These are phyloP conservation scores for Grapholita molesta DNA, from an alignment of 1,140 invertebrate species.

Conservation along the genomic window DNA sequence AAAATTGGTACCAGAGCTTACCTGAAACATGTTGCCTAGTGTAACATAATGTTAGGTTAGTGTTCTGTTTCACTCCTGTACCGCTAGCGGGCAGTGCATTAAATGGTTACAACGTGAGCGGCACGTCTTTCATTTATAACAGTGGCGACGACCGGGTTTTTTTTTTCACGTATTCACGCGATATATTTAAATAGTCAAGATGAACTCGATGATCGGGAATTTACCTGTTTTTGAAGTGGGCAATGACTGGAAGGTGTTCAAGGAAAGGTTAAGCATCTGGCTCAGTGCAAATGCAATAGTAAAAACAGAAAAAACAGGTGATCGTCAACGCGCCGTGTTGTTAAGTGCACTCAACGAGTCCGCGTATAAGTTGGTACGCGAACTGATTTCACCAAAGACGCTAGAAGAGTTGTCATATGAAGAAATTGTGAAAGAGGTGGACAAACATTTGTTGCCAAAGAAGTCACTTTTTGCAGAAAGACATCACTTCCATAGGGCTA, in stretches of 20 bases:
- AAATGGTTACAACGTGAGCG: background rate
- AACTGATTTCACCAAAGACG: background rate
- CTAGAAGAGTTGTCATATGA: background rate
- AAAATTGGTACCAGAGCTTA: too few species aligned
- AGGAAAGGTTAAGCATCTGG: slow-evolving; percentile 7
- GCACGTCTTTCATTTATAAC: background rate
- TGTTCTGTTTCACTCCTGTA: background rate
- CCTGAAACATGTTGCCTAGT: too few species aligned
- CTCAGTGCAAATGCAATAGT: background rate
- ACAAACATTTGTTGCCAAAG: background rate
- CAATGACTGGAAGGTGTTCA: background rate
- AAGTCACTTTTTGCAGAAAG: slow-evolving; percentile 12
- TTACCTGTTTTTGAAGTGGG: background rate
- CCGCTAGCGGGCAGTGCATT: background rate
- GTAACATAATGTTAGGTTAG: background rate
- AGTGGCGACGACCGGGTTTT: background rate
- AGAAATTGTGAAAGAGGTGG: background rate
- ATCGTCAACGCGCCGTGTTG: background rate
- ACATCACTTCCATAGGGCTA: background rate
- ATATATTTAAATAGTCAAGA: background rate
- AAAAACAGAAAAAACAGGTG: background rate
- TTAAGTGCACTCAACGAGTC: background rate
- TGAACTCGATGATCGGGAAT: slow-evolving; percentile 7
- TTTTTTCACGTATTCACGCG: background rate
- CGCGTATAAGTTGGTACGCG: slow-evolving; percentile 13